Base-by-base conservation (phyloP, 2,888 invertebrate genomes). In the Aphodius sticticus region DNA sequence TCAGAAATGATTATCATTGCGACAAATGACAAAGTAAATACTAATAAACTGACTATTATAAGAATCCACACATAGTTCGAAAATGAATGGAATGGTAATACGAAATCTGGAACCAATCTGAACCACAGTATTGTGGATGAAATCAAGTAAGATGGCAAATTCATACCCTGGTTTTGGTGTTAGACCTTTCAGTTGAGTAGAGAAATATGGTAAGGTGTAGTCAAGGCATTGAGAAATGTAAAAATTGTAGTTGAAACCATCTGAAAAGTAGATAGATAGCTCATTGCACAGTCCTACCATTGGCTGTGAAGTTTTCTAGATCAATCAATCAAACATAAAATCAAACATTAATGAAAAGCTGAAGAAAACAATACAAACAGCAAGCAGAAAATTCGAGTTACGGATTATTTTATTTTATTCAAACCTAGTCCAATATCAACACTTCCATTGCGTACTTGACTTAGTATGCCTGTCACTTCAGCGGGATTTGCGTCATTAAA, bases 371-470 rank as follows among this genome's bases (percentile, higher is more conserved):
- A 26, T 2, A 26, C 26, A 26, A 26, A 26, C 26, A 26, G 26
- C 26, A 26, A 26, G 26, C 1, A 26, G 26, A 26, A 26, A 3
- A 26, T 3, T 2, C 26, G 26, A 26, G 26, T 26, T 26, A 26
- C 26, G 26, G 26, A 26, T 26, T 26, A 26, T 26, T 26, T 26
- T 26, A 26, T 26, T 26, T 26, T 26, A 26, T 26, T 74, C 2
- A 7, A 69, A 77, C 77, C 77, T 15, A 77, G 14, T 26, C n/a
- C 70, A 26, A 77, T 77, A 69, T 77, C 70, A 5, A 70, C 70
- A 70, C 14, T 12, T 4, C 70, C 70, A 70, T 70, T 70, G 6
- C 38, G 70, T 9, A 77, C 16, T 70, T 77, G 35, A 14, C 36
- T 36, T 70, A 77, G 35, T 9, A 38, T 69, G 16, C 77, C 77